Conservation (phyloP, 2,113 vertebrate species). For the Pithys albifrons region DNA sequence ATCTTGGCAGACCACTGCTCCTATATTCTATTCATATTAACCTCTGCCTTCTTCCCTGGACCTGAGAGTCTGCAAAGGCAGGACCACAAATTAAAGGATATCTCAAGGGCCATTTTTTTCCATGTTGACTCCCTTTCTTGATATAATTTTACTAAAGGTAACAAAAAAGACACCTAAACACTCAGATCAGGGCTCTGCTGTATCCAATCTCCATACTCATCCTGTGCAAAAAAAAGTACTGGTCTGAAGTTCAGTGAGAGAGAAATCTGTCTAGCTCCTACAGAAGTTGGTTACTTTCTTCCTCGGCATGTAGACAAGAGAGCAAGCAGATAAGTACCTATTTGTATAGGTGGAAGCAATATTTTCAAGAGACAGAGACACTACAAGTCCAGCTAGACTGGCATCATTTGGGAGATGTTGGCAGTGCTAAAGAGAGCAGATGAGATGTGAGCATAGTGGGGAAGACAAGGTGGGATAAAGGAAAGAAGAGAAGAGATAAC, state of each 20-base stretch:
- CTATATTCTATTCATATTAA: background rate
- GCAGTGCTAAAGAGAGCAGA: slow-evolving; percentile 2
- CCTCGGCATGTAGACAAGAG: background rate
- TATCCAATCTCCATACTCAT: background rate
- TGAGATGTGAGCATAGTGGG: background rate
- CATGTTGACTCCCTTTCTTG: background rate
- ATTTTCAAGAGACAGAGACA: background rate
- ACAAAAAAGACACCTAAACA: background rate
- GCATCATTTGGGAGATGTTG: background rate
- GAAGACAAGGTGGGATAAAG: background rate
- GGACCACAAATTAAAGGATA: background rate
- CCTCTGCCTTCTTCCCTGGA: background rate
- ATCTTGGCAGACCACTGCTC: background rate
- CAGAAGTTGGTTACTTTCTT: background rate
- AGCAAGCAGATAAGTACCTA: background rate
- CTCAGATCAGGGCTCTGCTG: background rate
- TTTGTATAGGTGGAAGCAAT: background rate
- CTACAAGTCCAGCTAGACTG: background rate
- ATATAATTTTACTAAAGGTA: background rate
- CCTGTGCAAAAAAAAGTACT: background rate
- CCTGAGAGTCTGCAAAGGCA: background rate
- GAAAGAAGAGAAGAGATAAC: background rate
- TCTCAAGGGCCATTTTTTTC: background rate
- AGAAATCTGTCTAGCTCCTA: background rate
- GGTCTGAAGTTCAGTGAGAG: background rate